Evolutionary conservation across 2,797 vertebrate species (phyloP), one percentile per base, ranked within the genome.

Genomic region (Poecilia wingei): DNA sequence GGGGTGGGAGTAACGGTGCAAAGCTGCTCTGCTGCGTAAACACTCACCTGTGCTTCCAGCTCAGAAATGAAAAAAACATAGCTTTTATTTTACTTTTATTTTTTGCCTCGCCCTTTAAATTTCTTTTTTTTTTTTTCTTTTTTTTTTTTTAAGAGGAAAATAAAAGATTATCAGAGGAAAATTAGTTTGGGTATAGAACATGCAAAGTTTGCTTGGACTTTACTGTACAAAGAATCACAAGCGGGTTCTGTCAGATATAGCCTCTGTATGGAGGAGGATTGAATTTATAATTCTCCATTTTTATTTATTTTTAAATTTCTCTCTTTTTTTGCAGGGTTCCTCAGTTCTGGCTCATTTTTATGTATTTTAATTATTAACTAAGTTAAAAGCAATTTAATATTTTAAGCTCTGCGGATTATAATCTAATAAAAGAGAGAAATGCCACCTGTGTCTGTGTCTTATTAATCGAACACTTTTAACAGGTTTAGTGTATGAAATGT

Each of bases 361-460:
- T 95, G 93, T 96, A 95, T 96, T 96, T 95, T 96, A 96, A 96
- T 95, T 94, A 95, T 95, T 96, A 95, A 95, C 93, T 96, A 96
- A 96, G 95, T 96, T 96, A 96, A 96, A 95, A 96, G 95, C 95
- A 95, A 95, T 95, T 95, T 95, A 95, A 95, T 96, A 96, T 96
- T 96, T 96, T 95, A 95, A 94, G 87, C 91, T 96, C 96, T 96
- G 96, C 94, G 83, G 94, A 95, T 95, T 96, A 95, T 96, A 96
- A 96, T 95, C 96, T 95, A 96, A 96, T 96, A 96, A 96, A 96
- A 95, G 85, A 93, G 86, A 92, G 90, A 96, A 96, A 96, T 94
- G 90, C 93, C 93, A 71, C 31, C 41, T 39, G 87, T 79, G 46
- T 88, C 47, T 0, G 64, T 82, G 84, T 87, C 43, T 73, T 88